Base-by-base conservation (phyloP, 2,113 vertebrate species). In the Sprattus sprattus region DNA sequence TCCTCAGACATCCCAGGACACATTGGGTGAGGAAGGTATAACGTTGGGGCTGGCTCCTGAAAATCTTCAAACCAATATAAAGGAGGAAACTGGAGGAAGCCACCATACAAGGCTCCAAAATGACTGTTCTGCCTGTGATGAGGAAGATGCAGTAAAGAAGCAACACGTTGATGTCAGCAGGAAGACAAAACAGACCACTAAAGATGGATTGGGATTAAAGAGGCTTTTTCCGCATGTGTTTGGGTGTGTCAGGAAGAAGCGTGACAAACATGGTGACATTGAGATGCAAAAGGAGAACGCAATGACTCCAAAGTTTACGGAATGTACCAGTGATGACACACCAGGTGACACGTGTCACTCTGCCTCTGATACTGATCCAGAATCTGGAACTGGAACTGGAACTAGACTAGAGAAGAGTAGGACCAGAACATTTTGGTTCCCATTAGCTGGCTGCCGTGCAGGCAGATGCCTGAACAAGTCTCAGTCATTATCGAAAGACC, bases 191-290 rank as follows among this genome's bases (percentile, higher is more conserved):
- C 83, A 57, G 46, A 50, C 82, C 45, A 50, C 75, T 9, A 89
- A 87, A 81, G 25, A 45, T 1, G 45, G 84, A 25, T 78, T 88
- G 2, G 45, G 84, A 25, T 78, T 88, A 39, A 83, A 88, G 86
- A 82, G 85, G 39, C 54, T 89, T 4, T 86, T 92, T 50, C 84
- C 83, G 25, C 87, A 90, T n/a, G 81, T 88, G 6, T 28, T 90
- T 0, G 20, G 84, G 44, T 92, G 93, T 46, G 28, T 89, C 57
- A 85, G 84, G 20, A 91, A 49, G 60, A 82, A n/a, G 57, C 85
- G 84, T 4, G 54, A 83, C 15, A 22, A 28, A n/a, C 81, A 32
- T 16, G 60, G 32, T 16, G 75, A 60, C 81, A 6, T 44, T 18
- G 13, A 5, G 25, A 84, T 67, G 20, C 44, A 78, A 78, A 78